Evolutionary conservation across 2,888 invertebrate species (phyloP).

Genomic region (Plebejus anna): DNA sequence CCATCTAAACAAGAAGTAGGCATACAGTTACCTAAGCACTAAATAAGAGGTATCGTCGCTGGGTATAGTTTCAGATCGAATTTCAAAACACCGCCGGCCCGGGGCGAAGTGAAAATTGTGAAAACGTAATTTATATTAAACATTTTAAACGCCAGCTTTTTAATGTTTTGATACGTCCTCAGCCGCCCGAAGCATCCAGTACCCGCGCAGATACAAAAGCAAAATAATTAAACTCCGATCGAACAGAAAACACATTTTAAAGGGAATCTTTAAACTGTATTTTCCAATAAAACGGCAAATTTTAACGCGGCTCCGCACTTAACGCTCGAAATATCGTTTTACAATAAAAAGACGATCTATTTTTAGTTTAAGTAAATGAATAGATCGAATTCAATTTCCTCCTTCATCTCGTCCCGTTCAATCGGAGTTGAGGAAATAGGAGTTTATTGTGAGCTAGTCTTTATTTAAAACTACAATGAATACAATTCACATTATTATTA

Average conservation of each 20-base stretch:
- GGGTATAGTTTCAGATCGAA: neutral
- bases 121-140: neutral
- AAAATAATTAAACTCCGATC: neutral
- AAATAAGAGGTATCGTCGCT: neutral
- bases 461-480: neutral
- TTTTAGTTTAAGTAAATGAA: conserved; percentile 11
- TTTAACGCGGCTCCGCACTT: neutral
- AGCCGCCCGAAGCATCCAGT: neutral
- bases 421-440: neutral
- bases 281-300: neutral
- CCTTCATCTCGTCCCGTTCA: neutral
- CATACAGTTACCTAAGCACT: neutral
- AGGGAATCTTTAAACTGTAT: neutral
- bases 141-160: neutral
- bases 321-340: conserved; percentile 14
- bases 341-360: neutral
- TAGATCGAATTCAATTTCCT: conserved; percentile 15
- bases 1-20: neutral
- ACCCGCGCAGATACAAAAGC: neutral
- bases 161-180: neutral
- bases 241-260: neutral
- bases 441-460: neutral
- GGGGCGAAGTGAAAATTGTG: neutral
- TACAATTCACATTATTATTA: neutral
- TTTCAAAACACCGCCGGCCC: neutral